A percentile compares a stretch with the other conserved stretches of the same genome.
Conservation (phyloP, 2,888 invertebrate species). For the Drosophila macrothrix region DNA sequence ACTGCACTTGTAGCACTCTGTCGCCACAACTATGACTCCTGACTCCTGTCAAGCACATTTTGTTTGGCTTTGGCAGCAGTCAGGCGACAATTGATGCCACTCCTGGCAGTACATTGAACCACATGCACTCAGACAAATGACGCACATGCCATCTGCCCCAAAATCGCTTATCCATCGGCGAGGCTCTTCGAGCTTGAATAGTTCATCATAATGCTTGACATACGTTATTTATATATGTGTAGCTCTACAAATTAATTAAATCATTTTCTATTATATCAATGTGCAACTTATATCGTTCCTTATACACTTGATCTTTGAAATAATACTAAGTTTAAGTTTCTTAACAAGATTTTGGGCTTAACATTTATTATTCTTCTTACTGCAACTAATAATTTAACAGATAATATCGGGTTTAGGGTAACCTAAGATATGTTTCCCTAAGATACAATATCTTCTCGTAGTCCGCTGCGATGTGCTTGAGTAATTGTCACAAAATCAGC, state of each 20-base stretch:
- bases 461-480: neutral
- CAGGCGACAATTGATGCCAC: slow-evolving; percentile 8
- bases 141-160: slow-evolving; percentile 50
- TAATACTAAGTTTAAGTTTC: neutral
- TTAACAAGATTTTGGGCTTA: neutral
- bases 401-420: too few species aligned
- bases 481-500: neutral
- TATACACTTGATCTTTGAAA: neutral
- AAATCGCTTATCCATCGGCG: slow-evolving; percentile 12
- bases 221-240: neutral
- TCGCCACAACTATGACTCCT: neutral
- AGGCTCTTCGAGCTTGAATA: slow-evolving; percentile 5
- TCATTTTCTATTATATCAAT: neutral
- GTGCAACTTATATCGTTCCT: neutral
- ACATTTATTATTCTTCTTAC: neutral
- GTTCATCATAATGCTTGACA: slow-evolving; percentile 5
- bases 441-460: neutral
- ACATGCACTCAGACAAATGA: slow-evolving; percentile 55
- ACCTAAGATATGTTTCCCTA: neutral
- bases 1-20: slow-evolving; percentile 35
- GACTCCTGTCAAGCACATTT: slow-evolving; percentile 27
- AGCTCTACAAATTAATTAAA: slow-evolving; percentile 16
- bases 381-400: neutral
- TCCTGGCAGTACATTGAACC: slow-evolving; percentile 54
- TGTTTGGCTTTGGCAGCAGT: slow-evolving; percentile 56